These are phyloP conservation scores for Mythimna pallens DNA, from an alignment of 2,888 invertebrate genomes.

Conservation along the genomic window DNA sequence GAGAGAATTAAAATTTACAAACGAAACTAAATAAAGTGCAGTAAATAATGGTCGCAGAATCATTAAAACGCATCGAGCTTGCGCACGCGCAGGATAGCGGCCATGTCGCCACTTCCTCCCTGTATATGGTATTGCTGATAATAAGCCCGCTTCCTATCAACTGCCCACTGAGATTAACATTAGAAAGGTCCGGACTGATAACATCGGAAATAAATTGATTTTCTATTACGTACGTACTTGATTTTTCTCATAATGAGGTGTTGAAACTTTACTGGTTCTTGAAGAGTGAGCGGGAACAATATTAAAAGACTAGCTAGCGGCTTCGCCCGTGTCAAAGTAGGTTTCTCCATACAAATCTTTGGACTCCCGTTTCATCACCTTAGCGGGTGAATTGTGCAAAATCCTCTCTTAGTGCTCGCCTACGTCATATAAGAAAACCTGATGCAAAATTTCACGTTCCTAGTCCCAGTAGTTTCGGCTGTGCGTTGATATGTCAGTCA, in stretches of 20 bases:
- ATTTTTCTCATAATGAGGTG: slow-evolving; percentile 64
- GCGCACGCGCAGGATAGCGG: slow-evolving; percentile 37
- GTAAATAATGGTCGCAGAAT: slow-evolving; percentile 51
- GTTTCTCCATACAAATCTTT: too few species aligned
- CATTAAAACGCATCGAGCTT: slow-evolving; percentile 54
- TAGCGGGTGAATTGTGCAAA: too few species aligned
- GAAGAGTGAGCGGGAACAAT: not conserved
- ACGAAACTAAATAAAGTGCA: not conserved
- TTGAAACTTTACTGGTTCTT: slow-evolving; percentile 30
- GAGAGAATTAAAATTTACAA: not conserved
- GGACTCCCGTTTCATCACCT: too few species aligned
- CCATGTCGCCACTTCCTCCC: slow-evolving; percentile 57
- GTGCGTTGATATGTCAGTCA: too few species aligned
- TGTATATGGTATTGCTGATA: slow-evolving; percentile 60
- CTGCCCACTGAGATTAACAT: slow-evolving; percentile 56
- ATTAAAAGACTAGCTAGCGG: too few species aligned
- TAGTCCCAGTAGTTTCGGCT: too few species aligned
- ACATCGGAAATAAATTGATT: slow-evolving; percentile 55
- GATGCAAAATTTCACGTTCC: too few species aligned
- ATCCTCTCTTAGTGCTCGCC: too few species aligned
- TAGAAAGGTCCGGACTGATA: slow-evolving; percentile 60
- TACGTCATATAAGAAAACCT: too few species aligned
- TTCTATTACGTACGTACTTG: slow-evolving; percentile 37
- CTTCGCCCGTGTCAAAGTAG: too few species aligned
- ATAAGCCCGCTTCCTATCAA: slow-evolving; percentile 56